phyloP scores from a whole-genome alignment of 2,888 invertebrate species.

The Troilus luridus region DNA sequence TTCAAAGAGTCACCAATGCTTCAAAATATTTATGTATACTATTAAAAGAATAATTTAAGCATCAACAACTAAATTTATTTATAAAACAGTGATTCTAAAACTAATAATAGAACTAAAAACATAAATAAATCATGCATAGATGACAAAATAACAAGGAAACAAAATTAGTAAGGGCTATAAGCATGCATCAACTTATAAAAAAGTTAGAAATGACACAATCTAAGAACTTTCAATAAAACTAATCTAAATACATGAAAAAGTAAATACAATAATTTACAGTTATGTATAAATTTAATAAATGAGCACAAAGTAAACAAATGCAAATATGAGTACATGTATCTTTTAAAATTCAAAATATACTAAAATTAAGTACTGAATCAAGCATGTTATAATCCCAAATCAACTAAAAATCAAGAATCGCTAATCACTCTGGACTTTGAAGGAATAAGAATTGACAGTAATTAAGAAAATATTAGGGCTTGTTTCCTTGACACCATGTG shows the following conservation, averaged over 20 bases:
- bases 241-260: not conserved
- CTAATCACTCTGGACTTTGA: not conserved
- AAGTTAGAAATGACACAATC: not conserved
- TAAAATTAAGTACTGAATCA: not conserved
- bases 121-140: not conserved
- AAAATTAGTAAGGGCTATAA: not conserved
- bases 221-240: not conserved
- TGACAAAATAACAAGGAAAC: not conserved
- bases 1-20: not conserved
- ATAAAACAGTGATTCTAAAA: not conserved
- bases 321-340: not conserved
- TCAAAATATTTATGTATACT: no score
- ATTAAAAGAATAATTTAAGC: not conserved
- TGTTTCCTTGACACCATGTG: not conserved
- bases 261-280: not conserved
- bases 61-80: not conserved
- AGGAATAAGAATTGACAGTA: not conserved
- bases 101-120: not conserved
- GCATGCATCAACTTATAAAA: not conserved
- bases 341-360: not conserved
- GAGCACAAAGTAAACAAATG: not conserved
- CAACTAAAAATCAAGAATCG: not conserved
- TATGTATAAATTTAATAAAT: not conserved
- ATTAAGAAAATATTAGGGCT: not conserved
- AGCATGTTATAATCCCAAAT: not conserved